These are phyloP conservation scores for Tetraneura akinire DNA, from an alignment of 1,140 invertebrate genomes.

Conservation along the genomic window DNA sequence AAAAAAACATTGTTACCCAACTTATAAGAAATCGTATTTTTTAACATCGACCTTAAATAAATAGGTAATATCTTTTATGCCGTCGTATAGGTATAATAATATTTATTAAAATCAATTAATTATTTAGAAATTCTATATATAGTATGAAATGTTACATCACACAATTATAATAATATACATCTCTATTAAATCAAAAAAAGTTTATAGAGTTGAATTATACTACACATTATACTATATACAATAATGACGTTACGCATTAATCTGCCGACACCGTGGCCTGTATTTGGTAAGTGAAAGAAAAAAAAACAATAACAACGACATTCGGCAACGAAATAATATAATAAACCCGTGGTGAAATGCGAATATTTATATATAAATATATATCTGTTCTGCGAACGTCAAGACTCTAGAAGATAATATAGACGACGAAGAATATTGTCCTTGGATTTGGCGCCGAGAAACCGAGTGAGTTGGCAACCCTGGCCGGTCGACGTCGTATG, in stretches of 20 bases:
- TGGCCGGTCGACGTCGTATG: neutral
- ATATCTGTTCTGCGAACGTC: too few relatives aligned
- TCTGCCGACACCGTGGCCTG: slow-evolving; percentile 22
- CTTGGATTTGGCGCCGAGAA: slow-evolving; percentile 46
- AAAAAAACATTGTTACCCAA: too few relatives aligned
- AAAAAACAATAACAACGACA: neutral
- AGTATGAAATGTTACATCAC: neutral
- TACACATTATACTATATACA: too few relatives aligned
- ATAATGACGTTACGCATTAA: neutral
- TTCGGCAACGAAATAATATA: too few relatives aligned
- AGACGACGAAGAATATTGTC: slow-evolving; percentile 11
- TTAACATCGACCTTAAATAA: too few relatives aligned
- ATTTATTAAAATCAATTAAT: too few relatives aligned
- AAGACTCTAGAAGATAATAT: too few relatives aligned
- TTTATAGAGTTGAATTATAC: neutral
- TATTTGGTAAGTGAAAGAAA: slow-evolving; percentile 3
- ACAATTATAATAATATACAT: neutral
- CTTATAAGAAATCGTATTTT: too few relatives aligned
- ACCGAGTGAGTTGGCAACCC: slow-evolving; percentile 40
- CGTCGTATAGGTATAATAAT: too few relatives aligned
- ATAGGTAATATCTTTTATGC: too few relatives aligned
- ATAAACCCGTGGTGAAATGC: neutral
- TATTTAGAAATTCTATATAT: too few relatives aligned
- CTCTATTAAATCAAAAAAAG: neutral
- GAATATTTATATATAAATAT: neutral